These are phyloP conservation scores for Acronicta leporina DNA, from an alignment of 2,888 invertebrate genomes.

Conservation along the genomic window DNA sequence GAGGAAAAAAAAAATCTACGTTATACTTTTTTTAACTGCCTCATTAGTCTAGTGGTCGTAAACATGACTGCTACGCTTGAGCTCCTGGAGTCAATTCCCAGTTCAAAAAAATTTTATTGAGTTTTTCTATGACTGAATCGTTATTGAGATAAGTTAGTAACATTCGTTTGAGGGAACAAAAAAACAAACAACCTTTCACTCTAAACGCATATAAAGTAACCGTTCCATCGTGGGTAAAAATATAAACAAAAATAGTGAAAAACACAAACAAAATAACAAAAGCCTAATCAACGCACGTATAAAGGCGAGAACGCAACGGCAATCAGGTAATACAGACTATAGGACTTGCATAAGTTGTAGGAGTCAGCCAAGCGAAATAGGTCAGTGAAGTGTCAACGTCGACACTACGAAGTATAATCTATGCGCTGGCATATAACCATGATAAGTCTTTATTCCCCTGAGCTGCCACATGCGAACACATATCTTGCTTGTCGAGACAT, in stretches of 20 bases:
- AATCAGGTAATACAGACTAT: slow-evolving; percentile 25
- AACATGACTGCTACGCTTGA: too few species aligned
- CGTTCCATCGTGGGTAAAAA: too few species aligned
- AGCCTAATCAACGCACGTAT: neutral
- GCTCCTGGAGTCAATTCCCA: too few species aligned
- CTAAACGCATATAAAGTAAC: too few species aligned
- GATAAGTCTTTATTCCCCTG: slow-evolving; percentile 10
- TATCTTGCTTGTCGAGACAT: neutral
- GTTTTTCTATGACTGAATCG: too few species aligned
- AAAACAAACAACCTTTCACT: too few species aligned
- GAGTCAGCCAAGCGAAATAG: slow-evolving; percentile 49
- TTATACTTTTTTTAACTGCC: slow-evolving; percentile 10
- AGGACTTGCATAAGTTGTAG: slow-evolving; percentile 30
- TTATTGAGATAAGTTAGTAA: too few species aligned
- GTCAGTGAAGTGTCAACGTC: slow-evolving; percentile 52
- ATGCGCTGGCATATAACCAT: slow-evolving; percentile 23
- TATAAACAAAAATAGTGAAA: too few species aligned
- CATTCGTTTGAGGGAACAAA: too few species aligned
- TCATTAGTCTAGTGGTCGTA: slow-evolving; percentile 1
- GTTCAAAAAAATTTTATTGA: too few species aligned
- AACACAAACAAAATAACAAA: neutral
- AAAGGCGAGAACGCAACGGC: slow-evolving; percentile 7
- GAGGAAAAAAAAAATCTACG: slow-evolving; percentile 13
- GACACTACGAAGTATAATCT: slow-evolving; percentile 18
- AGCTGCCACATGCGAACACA: slow-evolving; percentile 1